These are phyloP conservation scores for Neocrepidodera transversa DNA, from an alignment of 2,888 invertebrate species.

Conservation along the genomic window DNA sequence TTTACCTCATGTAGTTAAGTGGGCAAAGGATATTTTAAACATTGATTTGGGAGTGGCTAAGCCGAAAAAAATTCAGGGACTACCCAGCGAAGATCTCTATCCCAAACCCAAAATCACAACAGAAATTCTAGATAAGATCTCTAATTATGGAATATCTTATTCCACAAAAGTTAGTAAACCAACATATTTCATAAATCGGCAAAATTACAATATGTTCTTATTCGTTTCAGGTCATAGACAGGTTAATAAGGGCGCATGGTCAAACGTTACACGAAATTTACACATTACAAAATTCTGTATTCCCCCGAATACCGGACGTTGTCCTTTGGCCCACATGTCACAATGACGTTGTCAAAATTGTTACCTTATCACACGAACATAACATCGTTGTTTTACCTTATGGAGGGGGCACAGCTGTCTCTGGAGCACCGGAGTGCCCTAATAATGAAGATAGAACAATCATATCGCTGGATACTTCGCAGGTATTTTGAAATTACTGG, in stretches of 20 bases:
- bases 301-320: constrained; percentile 89
- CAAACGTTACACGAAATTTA: constrained; percentile 93
- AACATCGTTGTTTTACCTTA: constrained; percentile 89
- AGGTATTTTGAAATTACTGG: constrained; percentile 59
- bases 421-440: constrained; percentile 75
- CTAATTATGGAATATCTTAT: constrained; percentile 64
- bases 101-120: constrained; percentile 71
- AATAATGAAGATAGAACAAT: constrained; percentile 79
- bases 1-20: constrained; percentile 81
- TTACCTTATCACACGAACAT: constrained; percentile 75
- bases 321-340: constrained; percentile 92
- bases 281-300: constrained; percentile 73
- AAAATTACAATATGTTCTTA: neutral
- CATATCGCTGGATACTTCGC: constrained; percentile 89
- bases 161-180: constrained; percentile 67
- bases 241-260: constrained; percentile 89
- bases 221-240: constrained; percentile 65
- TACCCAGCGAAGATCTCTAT: constrained; percentile 63
- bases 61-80: constrained; percentile 65
- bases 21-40: constrained; percentile 78
- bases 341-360: constrained; percentile 83
- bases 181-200: neutral
- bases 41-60: constrained; percentile 64
- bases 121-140: constrained; percentile 68
- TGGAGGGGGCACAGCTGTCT: constrained; percentile 64